Percentiles rank a stretch among this genome's conserved stretches.
Evolutionary conservation across 2,797 vertebrate species (phyloP).

Genomic region (Eupleurogrammus muticus): DNA sequence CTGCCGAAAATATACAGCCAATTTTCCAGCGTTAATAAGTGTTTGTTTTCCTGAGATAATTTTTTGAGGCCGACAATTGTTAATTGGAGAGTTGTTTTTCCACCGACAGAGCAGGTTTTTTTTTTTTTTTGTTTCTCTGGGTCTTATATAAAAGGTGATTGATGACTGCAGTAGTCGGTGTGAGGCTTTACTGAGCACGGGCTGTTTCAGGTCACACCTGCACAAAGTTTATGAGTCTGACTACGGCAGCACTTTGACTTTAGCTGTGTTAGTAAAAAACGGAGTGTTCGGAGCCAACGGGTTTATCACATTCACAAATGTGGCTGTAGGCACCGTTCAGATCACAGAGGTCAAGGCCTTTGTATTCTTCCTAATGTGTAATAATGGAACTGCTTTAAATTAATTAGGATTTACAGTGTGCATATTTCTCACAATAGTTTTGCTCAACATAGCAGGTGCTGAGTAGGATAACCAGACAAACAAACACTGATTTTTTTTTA

Average conservation of each 20-base stretch:
- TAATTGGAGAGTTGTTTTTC: conserved; percentile 64
- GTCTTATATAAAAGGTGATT: conserved; percentile 52
- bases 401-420: no score
- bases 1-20: conserved; percentile 19
- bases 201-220: conserved; percentile 18
- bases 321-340: no score
- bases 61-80: conserved; percentile 49
- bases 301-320: no score
- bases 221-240: conserved; percentile 7
- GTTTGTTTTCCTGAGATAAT: conserved; percentile 56
- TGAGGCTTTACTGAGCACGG: background rate
- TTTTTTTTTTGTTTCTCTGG: conserved; percentile 20
- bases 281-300: no score
- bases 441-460: no score
- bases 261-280: background rate
- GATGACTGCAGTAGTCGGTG: conserved; percentile 20
- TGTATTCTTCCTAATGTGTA: no score
- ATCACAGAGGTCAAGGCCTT: no score
- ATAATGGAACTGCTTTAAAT: no score
- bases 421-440: no score
- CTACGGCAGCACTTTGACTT: background rate
- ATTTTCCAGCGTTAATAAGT: conserved; percentile 31
- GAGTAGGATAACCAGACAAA: no score
- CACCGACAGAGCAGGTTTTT: conserved; percentile 33
- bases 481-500: no score